phyloP scores from a whole-genome alignment of 1,140 invertebrate genomes.

The Scaptodrosophila lebanonensis region DNA sequence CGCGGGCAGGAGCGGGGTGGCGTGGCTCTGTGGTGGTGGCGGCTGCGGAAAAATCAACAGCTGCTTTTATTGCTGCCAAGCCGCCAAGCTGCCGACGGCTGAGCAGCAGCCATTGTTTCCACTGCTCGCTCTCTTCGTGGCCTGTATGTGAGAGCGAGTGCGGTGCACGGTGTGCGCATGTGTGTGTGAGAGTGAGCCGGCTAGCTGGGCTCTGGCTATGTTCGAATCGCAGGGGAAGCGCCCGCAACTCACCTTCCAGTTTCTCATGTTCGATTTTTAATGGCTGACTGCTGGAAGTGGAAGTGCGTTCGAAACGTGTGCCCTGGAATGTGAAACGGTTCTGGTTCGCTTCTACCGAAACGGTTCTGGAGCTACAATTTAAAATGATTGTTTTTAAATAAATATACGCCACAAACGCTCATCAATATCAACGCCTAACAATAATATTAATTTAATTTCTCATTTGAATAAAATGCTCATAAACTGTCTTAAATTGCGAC shows the following conservation, averaged over 20 bases:
- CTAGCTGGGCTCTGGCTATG: constrained; percentile 1
- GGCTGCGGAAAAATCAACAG: constrained; percentile 65
- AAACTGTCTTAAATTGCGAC: constrained; percentile 27
- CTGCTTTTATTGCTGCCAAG: constrained; percentile 38
- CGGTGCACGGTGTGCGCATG: background rate
- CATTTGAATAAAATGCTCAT: constrained; percentile 56
- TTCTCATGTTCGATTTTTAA: constrained; percentile 52
- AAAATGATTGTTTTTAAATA: too few relatives aligned
- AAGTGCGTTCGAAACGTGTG: constrained; percentile 1
- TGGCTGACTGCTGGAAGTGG: constrained; percentile 45
- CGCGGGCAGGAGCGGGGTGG: background rate
- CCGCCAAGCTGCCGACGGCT: constrained; percentile 23
- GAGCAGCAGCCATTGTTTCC: constrained; percentile 61
- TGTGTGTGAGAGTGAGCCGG: constrained; percentile 22
- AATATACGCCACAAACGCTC: background rate
- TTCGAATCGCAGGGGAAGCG: constrained; percentile 48
- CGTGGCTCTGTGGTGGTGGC: constrained; percentile 5
- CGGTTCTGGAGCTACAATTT: too few relatives aligned
- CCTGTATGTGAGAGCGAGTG: background rate
- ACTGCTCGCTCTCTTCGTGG: too few relatives aligned
- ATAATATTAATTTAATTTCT: constrained; percentile 43
- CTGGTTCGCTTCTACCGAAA: constrained; percentile 23
- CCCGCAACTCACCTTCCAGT: constrained; percentile 31
- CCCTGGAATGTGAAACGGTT: background rate
- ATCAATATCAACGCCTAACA: constrained; percentile 28